These are phyloP conservation scores for Exaiptasia diaphana DNA, from an alignment of 64 coral and sea anemone genomes.

Conservation along the genomic window DNA sequence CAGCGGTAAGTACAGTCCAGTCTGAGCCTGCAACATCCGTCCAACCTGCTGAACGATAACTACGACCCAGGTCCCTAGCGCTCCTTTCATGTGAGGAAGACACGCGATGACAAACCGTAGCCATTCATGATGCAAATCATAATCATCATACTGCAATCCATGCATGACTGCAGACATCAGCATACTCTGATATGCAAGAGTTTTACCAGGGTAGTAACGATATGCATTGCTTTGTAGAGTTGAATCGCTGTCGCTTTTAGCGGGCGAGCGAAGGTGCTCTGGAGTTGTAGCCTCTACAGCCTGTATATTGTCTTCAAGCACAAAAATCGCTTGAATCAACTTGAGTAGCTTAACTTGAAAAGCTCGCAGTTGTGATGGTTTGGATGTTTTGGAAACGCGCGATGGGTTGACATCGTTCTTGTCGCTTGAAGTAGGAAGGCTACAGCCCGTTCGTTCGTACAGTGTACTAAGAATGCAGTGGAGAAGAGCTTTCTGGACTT, in stretches of 20 bases:
- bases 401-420: not conserved
- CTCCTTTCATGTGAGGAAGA: slow-evolving; percentile 79
- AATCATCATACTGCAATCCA: slow-evolving; percentile 74
- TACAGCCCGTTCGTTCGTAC: slow-evolving; percentile 64
- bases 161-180: slow-evolving; percentile 68
- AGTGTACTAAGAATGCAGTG: slow-evolving; percentile 77
- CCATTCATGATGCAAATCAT: slow-evolving; percentile 85
- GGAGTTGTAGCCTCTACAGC: slow-evolving; percentile 19
- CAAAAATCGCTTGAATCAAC: slow-evolving; percentile 68
- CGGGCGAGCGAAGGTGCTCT: slow-evolving; percentile 22
- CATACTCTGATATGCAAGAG: slow-evolving; percentile 78
- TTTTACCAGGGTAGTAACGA: slow-evolving; percentile 48
- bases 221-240: slow-evolving; percentile 42
- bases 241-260: slow-evolving; percentile 18
- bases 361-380: slow-evolving; percentile 35
- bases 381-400: slow-evolving; percentile 4
- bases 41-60: slow-evolving; percentile 76
- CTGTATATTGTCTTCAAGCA: slow-evolving; percentile 68
- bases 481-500: slow-evolving; percentile 91
- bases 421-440: not conserved
- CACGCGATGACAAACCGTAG: slow-evolving; percentile 82
- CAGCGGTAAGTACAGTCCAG: slow-evolving; percentile 37
- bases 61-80: slow-evolving; percentile 76
- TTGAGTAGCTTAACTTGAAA: slow-evolving; percentile 73
- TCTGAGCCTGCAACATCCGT: slow-evolving; percentile 56